Percentiles rank a stretch among this genome's conserved stretches.
phyloP scores from a whole-genome alignment of 2,888 invertebrate genomes.

The Melanotus villosus region DNA sequence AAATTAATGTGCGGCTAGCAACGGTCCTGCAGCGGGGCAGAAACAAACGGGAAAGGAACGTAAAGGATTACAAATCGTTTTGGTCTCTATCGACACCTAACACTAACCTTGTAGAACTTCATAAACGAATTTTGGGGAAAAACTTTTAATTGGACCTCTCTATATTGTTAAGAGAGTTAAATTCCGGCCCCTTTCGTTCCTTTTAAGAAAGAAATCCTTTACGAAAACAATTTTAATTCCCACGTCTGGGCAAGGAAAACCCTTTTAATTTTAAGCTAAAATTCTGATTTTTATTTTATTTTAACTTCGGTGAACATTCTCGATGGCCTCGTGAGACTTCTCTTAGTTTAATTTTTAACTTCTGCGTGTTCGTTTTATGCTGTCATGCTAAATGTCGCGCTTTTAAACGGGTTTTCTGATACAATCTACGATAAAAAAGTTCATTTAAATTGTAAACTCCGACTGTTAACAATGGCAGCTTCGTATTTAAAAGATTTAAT shows the following conservation, averaged over 20 bases:
- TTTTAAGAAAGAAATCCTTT: too few species aligned
- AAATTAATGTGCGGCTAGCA: conserved; percentile 58
- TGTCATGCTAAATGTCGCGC: too few species aligned
- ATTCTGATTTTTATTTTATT: too few species aligned
- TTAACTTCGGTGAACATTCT: too few species aligned
- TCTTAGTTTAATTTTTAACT: too few species aligned
- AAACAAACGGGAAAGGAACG: conserved; percentile 32
- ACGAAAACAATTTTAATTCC: too few species aligned
- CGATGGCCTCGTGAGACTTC: too few species aligned
- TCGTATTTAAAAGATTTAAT: background rate
- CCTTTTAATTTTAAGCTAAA: too few species aligned
- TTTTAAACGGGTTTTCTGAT: conserved; percentile 10
- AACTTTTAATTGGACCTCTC: conserved; percentile 1
- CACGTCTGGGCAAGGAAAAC: too few species aligned
- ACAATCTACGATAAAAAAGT: conserved; percentile 3
- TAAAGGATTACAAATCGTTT: conserved; percentile 33
- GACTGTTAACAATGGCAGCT: background rate
- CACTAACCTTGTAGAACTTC: conserved; percentile 1
- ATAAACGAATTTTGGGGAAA: conserved; percentile 14
- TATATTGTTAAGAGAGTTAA: background rate
- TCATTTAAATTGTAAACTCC: conserved; percentile 1
- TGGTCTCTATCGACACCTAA: conserved; percentile 23
- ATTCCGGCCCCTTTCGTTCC: too few species aligned
- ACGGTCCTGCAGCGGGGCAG: conserved; percentile 13
- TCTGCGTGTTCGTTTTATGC: too few species aligned